Percentiles rank a stretch among this genome's conserved stretches.
These are phyloP conservation scores for Acleris literana DNA, from an alignment of 2,888 invertebrate species.

Conservation along the genomic window DNA sequence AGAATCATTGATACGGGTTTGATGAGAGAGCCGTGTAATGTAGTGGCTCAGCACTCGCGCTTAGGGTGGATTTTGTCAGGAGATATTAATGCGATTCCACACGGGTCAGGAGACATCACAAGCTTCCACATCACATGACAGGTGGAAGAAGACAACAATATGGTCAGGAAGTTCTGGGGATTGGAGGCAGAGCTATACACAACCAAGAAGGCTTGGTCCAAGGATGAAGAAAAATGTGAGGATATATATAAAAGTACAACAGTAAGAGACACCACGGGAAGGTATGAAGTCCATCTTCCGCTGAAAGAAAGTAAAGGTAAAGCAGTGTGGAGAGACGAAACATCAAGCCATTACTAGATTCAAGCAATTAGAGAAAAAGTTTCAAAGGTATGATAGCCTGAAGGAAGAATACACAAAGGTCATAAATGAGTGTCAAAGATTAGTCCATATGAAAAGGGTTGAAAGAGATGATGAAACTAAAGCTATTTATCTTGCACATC, in stretches of 20 bases:
- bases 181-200: conserved; percentile 2
- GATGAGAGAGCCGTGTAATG: conserved; percentile 3
- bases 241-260: conserved; percentile 1
- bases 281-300: conserved; percentile 19
- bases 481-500: conserved; percentile 37
- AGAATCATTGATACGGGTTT: conserved; percentile 17
- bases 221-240: conserved; percentile 12
- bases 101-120: not conserved
- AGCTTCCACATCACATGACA: conserved; percentile 2
- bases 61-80: conserved; percentile 18
- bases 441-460: conserved; percentile 7
- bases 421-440: not conserved
- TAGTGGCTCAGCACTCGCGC: conserved; percentile 6
- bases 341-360: conserved; percentile 7
- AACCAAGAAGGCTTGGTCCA: not conserved
- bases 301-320: conserved; percentile 10
- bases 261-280: not conserved
- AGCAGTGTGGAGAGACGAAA: conserved; percentile 7
- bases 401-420: conserved; percentile 12
- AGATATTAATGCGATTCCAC: not conserved
- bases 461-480: conserved; percentile 10
- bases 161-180: conserved; percentile 9
- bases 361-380: conserved; percentile 10
- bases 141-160: conserved; percentile 12
- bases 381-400: not conserved